These are phyloP conservation scores for Rhinopomastus cyanomelas DNA, from an alignment of 2,113 vertebrate species.

Conservation along the genomic window DNA sequence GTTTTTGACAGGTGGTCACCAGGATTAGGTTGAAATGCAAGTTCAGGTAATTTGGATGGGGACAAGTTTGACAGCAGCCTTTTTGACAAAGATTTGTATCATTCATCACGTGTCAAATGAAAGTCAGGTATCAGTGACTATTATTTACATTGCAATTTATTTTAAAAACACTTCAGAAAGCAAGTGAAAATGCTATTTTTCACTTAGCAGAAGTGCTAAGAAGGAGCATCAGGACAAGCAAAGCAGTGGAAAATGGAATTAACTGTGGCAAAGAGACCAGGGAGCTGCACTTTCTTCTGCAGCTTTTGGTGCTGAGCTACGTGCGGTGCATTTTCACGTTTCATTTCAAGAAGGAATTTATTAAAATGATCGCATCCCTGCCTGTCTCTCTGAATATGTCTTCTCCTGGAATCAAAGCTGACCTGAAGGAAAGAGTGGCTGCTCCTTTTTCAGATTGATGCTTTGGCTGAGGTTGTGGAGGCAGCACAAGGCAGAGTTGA, in stretches of 20 bases:
- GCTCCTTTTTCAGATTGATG: slow-evolving; percentile 83
- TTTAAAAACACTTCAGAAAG: neutral
- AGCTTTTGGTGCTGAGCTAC: neutral
- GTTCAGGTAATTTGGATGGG: neutral
- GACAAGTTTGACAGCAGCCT: neutral
- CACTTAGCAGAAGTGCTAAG: neutral
- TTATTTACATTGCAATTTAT: neutral
- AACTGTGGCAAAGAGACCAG: neutral
- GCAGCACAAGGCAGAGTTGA: slow-evolving; percentile 84
- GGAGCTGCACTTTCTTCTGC: neutral
- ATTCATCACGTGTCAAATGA: neutral
- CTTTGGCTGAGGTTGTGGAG: slow-evolving; percentile 87
- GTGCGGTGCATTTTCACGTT: neutral
- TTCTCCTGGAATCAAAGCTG: neutral
- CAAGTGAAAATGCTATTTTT: neutral
- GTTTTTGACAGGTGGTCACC: neutral
- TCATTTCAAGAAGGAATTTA: neutral
- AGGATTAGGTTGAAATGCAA: neutral
- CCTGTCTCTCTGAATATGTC: neutral
- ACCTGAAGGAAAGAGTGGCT: neutral
- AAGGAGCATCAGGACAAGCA: neutral
- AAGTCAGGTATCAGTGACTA: neutral
- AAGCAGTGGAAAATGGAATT: neutral
- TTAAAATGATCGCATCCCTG: neutral
- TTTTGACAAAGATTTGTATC: neutral